Conservation (phyloP, 1,140 invertebrate genomes). For the Phymorhynchus buccinoides region DNA sequence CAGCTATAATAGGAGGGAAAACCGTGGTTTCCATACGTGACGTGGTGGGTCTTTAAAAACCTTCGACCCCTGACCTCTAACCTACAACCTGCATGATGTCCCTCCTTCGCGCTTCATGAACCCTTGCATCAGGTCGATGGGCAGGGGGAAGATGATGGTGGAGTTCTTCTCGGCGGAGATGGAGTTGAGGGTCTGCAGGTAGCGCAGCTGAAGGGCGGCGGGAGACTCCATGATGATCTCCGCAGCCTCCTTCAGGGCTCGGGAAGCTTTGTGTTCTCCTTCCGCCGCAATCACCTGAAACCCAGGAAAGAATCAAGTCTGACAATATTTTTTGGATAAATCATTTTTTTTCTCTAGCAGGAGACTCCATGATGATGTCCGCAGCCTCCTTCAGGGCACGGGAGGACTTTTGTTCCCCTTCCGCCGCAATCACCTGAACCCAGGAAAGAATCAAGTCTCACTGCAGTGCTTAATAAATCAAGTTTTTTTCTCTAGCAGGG, state of each 20-base stretch:
- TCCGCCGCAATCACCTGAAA: conserved; percentile 76
- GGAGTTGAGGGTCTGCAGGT: conserved; percentile 82
- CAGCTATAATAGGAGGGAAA: too few species aligned
- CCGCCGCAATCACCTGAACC: conserved; percentile 72
- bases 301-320: too few species aligned
- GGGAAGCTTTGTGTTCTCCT: conserved; percentile 80
- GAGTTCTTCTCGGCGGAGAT: conserved; percentile 98
- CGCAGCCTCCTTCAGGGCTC: conserved; percentile 90
- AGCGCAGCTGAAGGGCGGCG: conserved; percentile 85
- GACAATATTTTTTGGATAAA: too few species aligned
- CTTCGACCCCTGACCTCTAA: too few species aligned
- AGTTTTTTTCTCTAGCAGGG: too few species aligned
- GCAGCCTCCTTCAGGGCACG: conserved; percentile 82
- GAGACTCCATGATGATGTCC: too few species aligned
- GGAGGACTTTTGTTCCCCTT: conserved; percentile 79
- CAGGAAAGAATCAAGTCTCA: too few species aligned
- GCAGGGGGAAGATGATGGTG: conserved; percentile 96
- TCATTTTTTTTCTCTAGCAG: too few species aligned
- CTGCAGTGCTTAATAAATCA: too few species aligned
- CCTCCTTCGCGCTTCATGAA: conserved; percentile 52
- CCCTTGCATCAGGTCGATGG: conserved; percentile 86
- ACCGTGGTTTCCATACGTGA: too few species aligned
- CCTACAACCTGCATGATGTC: too few species aligned
- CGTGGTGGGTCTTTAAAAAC: too few species aligned
- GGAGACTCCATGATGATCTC: conserved; percentile 90